Evolutionary conservation across 1,140 invertebrate genomes (phyloP), one percentile per base, ranked within the genome.

Genomic region (Drosophila elegans): DNA sequence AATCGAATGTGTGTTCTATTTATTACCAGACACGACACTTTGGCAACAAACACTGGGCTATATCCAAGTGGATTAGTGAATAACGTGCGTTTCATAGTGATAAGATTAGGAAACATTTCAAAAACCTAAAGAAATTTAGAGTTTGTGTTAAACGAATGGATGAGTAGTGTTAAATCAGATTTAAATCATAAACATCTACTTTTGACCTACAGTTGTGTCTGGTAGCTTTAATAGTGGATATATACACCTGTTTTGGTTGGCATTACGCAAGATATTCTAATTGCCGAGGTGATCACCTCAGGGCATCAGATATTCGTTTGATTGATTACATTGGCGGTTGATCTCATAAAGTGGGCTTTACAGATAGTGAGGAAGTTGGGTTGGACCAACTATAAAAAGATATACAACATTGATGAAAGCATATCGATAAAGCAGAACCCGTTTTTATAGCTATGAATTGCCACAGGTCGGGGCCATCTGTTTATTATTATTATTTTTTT

Each of bases 201-300:
- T 12, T 7, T 5, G 49, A 21, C 1, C 16, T 55, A 49, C 12
- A 36, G 11, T 36, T 41, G 36, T 12, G 67, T 36, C 27, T 16
- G 6, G 42, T 38, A 41, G 21, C 9, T 21, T 64, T 16, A 3
- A 2, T 4, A 25, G 42, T 52, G 12, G 16, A 48, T 11, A 5
- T 45, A 41, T 75, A 66, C 73, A 74, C 61, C 52, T 74, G 60
- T 53, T 52, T 66, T 25, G 53, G 21, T 49, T 44, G 41, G 46
- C 11, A 76, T 76, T 76, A 68, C 62, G 55, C 55, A 76, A 68
- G 74, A 42, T 68, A 76, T 76, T 76, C 46, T 53, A 76, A 76
- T 75, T 67, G 74, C 51, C 44, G 67, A 41, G 61, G 74, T 44
- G 60, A 75, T 39, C 53, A 11, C 71, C 71, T 53, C 46, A 56